A percentile compares a stretch with the other conserved stretches of the same genome.
Evolutionary conservation across 2,888 invertebrate genomes (phyloP).

Genomic region (Apodemia zela): DNA sequence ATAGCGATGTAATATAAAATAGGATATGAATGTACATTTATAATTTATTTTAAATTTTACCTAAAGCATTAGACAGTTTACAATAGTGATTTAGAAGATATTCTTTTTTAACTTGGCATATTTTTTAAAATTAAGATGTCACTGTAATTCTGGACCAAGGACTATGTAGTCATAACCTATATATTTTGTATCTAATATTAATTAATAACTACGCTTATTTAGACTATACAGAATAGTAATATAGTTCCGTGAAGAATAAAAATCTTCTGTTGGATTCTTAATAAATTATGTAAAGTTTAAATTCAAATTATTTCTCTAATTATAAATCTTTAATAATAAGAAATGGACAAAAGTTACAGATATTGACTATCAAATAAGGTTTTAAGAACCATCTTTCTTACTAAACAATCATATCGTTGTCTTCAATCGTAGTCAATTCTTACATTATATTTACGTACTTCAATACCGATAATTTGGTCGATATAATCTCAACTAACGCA

Average conservation of each 20-base stretch:
- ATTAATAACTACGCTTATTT: constrained; percentile 9
- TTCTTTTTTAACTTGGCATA: constrained; percentile 19
- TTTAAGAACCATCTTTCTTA: neutral
- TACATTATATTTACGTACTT: neutral
- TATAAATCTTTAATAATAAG: constrained; percentile 33
- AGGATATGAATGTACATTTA: constrained; percentile 59
- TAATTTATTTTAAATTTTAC: constrained; percentile 22
- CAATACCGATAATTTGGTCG: constrained; percentile 1
- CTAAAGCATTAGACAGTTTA: constrained; percentile 6
- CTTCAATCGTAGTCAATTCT: neutral
- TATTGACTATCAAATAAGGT: neutral
- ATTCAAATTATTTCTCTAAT: constrained; percentile 58
- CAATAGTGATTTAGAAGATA: constrained; percentile 21
- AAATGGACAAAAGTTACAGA: constrained; percentile 35
- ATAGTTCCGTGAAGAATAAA: constrained; percentile 13
- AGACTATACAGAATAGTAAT: constrained; percentile 7
- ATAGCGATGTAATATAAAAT: constrained; percentile 62
- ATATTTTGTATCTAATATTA: neutral
- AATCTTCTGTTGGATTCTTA: constrained; percentile 17
- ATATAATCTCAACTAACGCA: constrained; percentile 5
- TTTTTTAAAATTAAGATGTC: constrained; percentile 33
- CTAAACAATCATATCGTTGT: neutral
- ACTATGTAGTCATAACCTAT: constrained; percentile 25
- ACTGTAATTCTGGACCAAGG: constrained; percentile 41
- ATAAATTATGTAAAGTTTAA: constrained; percentile 61